These are phyloP conservation scores for Andrena chrysosceles DNA, from an alignment of 2,888 invertebrate genomes.

Conservation along the genomic window DNA sequence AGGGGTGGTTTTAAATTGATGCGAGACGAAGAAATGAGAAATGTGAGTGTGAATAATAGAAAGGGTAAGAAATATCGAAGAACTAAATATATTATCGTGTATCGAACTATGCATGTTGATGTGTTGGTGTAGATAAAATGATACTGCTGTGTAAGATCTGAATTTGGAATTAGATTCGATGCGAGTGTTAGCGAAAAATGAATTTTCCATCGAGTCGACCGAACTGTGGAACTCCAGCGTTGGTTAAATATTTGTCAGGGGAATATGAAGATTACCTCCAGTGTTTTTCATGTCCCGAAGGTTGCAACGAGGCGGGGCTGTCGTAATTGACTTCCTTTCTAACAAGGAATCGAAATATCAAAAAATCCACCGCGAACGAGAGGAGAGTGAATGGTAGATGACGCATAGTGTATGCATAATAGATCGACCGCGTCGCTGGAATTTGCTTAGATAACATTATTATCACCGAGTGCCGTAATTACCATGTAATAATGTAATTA, in stretches of 20 bases:
- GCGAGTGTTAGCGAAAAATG: background rate
- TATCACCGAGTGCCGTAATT: slow-evolving; percentile 34
- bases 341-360: background rate
- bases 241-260: slow-evolving; percentile 9
- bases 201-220: background rate
- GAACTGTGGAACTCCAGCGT: background rate
- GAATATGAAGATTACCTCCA: background rate
- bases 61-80: too few relatives aligned
- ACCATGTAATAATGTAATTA: slow-evolving; percentile 55
- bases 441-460: slow-evolving; percentile 53
- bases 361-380: slow-evolving; percentile 4
- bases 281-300: slow-evolving; percentile 5
- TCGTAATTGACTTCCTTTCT: slow-evolving; percentile 1
- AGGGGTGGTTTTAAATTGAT: too few relatives aligned
- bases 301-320: background rate
- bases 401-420: slow-evolving; percentile 37
- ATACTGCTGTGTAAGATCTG: too few relatives aligned
- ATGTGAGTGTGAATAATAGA: too few relatives aligned
- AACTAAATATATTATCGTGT: too few relatives aligned
- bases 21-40: too few relatives aligned
- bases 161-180: too few relatives aligned
- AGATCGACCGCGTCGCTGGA: slow-evolving; percentile 29
- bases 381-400: background rate
- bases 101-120: too few relatives aligned
- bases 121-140: too few relatives aligned